Base-by-base conservation (phyloP, 2,797 vertebrate genomes). In the Gadopsis marmoratus region DNA sequence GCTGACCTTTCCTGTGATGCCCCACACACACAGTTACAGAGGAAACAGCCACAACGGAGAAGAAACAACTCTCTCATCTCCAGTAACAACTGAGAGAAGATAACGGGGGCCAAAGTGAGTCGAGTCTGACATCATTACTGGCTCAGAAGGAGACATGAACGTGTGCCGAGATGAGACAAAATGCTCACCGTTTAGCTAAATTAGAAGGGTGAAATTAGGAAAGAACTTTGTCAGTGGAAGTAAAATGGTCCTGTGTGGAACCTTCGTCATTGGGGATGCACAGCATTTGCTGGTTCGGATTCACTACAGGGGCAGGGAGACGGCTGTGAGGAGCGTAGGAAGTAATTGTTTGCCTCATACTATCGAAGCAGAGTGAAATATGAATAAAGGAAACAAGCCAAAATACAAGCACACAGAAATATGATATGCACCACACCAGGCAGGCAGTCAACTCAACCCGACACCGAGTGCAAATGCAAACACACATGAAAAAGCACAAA, bases 1-100 rank as follows among this genome's bases (percentile, higher is more conserved):
- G 53, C 51, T 83, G 81, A 74, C 87, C 83, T 90, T 86, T 87
- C 31, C 64, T 73, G 63, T 64, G 73, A 83, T 53, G 78, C 59
- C 56, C 59, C 56, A 75, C 67, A 70, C 43, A 79, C 61, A 79
- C 72, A 55, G 55, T 81, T 78, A 79, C 59, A 73, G 62, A 86
- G 76, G 55, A 85, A 81, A 86, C 51, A 59, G 71, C 19, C 17
- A 31, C 51, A 55, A 82, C 16, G 33, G 43, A 72, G 61, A 65
- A 9, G 37, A 35, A 29, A 65, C 31, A 48, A 62, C 31, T 66
- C 61, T 43, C 71, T 71, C 50, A 48, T 79, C 59, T 43, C 0
- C 51, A 59, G 60, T 50, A 66, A 66, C 41, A 68, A 56, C 59
- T 37, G 21, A 59, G 43, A 73, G 35, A 35, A 65, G 76, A 69